Percentiles rank a stretch among this genome's conserved stretches.
These are phyloP conservation scores for Lutraria rhynchaena DNA, from an alignment of 1,140 invertebrate genomes.

Conservation along the genomic window DNA sequence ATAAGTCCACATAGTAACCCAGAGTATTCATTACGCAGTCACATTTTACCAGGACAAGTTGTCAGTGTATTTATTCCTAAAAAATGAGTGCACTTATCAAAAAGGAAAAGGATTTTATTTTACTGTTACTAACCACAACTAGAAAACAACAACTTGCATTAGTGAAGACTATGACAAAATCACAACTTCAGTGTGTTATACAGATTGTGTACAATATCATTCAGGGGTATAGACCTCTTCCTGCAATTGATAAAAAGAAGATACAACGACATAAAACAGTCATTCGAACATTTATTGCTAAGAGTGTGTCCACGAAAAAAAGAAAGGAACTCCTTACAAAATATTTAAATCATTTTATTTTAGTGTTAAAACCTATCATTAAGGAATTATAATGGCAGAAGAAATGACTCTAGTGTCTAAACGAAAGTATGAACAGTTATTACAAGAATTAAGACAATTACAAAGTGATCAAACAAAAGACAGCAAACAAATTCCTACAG, in stretches of 20 bases:
- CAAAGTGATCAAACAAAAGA: background rate
- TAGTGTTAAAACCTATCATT: slow-evolving; percentile 32
- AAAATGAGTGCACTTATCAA: slow-evolving; percentile 4
- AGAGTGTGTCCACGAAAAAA: slow-evolving; percentile 2
- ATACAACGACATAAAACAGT: slow-evolving; percentile 1
- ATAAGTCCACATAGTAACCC: slow-evolving; percentile 25
- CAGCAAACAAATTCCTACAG: background rate
- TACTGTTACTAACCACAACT: background rate
- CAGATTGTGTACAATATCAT: slow-evolving; percentile 46
- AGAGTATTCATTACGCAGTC: slow-evolving; percentile 6
- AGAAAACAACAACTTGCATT: slow-evolving; percentile 11
- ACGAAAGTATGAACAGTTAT: slow-evolving; percentile 43
- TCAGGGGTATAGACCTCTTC: background rate
- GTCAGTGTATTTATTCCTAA: slow-evolving; percentile 11
- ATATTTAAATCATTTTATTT: background rate
- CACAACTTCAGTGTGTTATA: slow-evolving; percentile 7
- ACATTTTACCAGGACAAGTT: slow-evolving; percentile 26
- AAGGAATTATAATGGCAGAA: slow-evolving; percentile 33
- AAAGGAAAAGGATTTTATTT: slow-evolving; percentile 28
- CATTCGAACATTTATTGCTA: slow-evolving; percentile 32
- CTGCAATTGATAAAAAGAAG: slow-evolving; percentile 30
- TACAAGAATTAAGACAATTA: background rate
- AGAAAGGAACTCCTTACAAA: slow-evolving; percentile 13
- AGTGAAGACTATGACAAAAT: slow-evolving; percentile 19
- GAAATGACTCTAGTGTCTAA: slow-evolving; percentile 23